Conservation (phyloP, 2,113 vertebrate genomes). For the Zosterops japonicus region DNA sequence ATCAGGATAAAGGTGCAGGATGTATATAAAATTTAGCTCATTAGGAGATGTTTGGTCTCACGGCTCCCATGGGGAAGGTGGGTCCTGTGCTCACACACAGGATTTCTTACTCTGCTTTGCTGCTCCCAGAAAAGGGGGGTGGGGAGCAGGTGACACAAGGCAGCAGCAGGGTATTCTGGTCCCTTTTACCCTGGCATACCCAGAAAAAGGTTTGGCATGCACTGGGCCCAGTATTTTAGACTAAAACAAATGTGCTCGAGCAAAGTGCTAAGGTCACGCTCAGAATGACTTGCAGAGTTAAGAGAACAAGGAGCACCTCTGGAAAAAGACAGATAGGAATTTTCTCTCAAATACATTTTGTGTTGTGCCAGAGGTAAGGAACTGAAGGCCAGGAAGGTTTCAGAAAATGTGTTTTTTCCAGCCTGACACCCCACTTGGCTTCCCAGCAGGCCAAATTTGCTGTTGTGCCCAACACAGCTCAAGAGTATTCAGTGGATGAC, state of each 20-base stretch:
- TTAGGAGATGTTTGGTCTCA: neutral
- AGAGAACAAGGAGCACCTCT: neutral
- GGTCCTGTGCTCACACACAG: neutral
- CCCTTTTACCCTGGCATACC: neutral
- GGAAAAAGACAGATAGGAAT: neutral
- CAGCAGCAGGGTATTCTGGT: neutral
- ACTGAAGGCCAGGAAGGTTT: neutral
- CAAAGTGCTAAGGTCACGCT: neutral
- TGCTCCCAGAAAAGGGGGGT: neutral
- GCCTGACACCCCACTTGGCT: neutral
- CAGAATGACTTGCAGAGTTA: neutral
- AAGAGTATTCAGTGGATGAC: neutral
- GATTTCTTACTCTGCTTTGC: neutral
- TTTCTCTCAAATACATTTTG: neutral
- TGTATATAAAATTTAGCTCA: constrained; percentile 8
- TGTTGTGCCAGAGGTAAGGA: neutral
- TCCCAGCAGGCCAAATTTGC: neutral
- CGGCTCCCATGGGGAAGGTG: neutral
- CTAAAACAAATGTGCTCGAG: neutral
- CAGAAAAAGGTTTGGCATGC: neutral
- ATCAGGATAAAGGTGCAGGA: neutral
- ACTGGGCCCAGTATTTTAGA: neutral
- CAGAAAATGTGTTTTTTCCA: neutral
- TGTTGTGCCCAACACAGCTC: neutral
- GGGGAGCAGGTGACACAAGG: neutral